Evolutionary conservation across 2,113 vertebrate genomes (phyloP), one percentile per base, ranked within the genome.

Genomic region (Salvator merianae): DNA sequence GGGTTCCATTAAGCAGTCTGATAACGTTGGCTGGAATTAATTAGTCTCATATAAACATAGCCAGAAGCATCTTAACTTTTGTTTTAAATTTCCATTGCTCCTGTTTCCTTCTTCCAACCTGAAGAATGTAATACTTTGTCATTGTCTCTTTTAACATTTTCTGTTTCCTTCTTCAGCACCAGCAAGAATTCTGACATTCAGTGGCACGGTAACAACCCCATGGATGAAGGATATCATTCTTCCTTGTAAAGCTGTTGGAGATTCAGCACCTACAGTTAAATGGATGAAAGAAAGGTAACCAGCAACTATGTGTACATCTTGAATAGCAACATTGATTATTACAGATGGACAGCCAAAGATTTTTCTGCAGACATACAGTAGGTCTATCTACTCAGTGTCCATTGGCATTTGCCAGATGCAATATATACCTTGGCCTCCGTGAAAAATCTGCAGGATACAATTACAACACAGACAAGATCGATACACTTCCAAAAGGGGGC

Each of bases 201-300:
- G 98, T 0, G 98, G 99, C 26, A 99, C 98, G 0, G 98, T 99
- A 72, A 99, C 98, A 3, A 99, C 99, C 0, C 99, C 99, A 0
- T 99, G 99, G 99, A 99, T 99, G 98, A 99, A 97, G 79, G 98
- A 99, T 90, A 99, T 99, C 3, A 96, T 98, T 77, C 93, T 99
- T 26, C 98, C 98, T 2, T 99, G 99, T 92, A 99, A 98, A 90
- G 98, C 98, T 0, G 98, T 99, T 7, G 99, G 98, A 65, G 98
- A 99, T 81, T 98, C 98, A 18, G 96, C 97, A 59, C 98, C 98
- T 0, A 97, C 97, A 53, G 97, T 99, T 83, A 99, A 99, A 89
- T 99, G 99, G 99, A 98, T 98, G 93, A 99, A 99, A 92, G 98
- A 98, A 95, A 99, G 97, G 99, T 99, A 96, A 97, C 93, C 96